phyloP scores from a whole-genome alignment of 92 coral and sea anemone genomes.

The Zoanthus sociatus region DNA sequence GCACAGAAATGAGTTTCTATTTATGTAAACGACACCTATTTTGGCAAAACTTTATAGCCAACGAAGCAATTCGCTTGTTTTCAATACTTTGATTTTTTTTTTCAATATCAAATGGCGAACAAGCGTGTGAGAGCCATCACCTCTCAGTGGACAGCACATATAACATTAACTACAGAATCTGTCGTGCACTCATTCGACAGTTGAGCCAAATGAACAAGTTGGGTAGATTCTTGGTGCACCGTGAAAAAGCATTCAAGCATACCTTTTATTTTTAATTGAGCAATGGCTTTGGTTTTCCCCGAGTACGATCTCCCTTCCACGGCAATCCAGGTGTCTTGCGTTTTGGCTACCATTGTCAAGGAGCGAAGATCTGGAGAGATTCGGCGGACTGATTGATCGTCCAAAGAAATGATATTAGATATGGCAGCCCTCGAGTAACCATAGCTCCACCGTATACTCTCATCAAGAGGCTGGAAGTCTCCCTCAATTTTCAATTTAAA shows the following conservation, averaged over 20 bases:
- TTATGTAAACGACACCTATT: too few species aligned
- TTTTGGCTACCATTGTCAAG: constrained; percentile 56
- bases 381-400: constrained; percentile 61
- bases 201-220: too few species aligned
- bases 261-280: constrained; percentile 78
- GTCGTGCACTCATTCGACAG: too few species aligned
- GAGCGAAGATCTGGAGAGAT: constrained; percentile 71
- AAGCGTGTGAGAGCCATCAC: too few species aligned
- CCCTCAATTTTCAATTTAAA: constrained; percentile 65
- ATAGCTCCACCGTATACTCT: constrained; percentile 80
- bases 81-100: too few species aligned
- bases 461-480: constrained; percentile 65
- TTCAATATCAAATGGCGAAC: too few species aligned
- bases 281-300: constrained; percentile 69
- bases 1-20: too few species aligned
- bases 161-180: too few species aligned
- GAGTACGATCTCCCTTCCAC: constrained; percentile 79
- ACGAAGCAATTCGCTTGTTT: too few species aligned
- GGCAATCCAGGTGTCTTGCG: constrained; percentile 63
- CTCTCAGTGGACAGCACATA: too few species aligned
- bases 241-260: background rate
- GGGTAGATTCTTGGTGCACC: too few species aligned
- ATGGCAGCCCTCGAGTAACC: constrained; percentile 50
- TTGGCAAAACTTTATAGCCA: too few species aligned
- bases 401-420: constrained; percentile 62